phyloP scores from a whole-genome alignment of 2,113 vertebrate genomes.

The Cisticola juncidis region DNA sequence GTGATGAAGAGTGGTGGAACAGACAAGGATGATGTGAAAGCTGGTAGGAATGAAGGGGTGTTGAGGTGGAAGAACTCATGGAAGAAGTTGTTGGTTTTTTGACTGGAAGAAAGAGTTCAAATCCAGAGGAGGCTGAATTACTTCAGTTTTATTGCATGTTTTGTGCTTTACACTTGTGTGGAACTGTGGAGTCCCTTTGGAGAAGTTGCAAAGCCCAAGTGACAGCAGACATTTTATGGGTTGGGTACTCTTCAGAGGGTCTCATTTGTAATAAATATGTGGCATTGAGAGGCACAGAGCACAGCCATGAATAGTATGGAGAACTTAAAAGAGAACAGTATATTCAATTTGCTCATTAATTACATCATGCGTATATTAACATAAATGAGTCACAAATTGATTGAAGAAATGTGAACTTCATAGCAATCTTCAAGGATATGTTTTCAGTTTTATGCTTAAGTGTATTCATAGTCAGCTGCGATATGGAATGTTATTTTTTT shows the following conservation, averaged over 20 bases:
- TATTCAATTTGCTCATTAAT: neutral
- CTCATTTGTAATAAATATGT: neutral
- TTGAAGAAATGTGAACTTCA: neutral
- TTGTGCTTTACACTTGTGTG: neutral
- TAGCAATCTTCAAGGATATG: neutral
- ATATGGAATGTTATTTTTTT: neutral
- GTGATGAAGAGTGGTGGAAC: accelerated
- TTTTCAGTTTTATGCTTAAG: neutral
- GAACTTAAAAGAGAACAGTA: neutral
- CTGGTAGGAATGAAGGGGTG: too few relatives aligned
- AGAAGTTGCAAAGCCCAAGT: neutral
- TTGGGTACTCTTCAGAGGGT: neutral
- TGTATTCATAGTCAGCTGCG: too few relatives aligned
- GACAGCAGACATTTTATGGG: accelerated
- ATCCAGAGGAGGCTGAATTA: neutral
- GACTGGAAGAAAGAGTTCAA: neutral
- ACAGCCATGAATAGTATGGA: neutral
- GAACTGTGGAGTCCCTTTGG: neutral
- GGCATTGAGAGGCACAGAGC: neutral
- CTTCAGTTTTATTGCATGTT: neutral
- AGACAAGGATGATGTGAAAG: accelerated
- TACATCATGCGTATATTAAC: neutral
- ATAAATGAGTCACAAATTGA: neutral
- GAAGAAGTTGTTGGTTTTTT: neutral
- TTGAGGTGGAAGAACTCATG: neutral